Evolutionary conservation across 2,797 vertebrate species (phyloP).

Genomic region (Diplodus sargus): DNA sequence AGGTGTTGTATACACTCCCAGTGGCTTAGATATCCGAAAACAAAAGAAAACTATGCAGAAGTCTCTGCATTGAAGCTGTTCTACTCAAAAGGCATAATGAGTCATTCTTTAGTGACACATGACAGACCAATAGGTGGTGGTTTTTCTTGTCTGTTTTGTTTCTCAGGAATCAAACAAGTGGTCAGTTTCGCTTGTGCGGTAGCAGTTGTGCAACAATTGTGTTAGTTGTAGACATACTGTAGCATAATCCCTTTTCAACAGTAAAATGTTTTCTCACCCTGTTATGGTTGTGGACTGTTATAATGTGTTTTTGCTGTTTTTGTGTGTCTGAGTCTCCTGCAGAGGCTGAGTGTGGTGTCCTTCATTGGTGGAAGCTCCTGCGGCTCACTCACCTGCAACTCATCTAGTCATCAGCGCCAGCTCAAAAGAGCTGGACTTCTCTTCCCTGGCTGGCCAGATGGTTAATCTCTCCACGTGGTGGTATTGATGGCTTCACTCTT

Average conservation of each 20-base stretch:
- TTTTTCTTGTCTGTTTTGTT: constrained; percentile 7
- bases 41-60: background rate
- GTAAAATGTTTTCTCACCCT: background rate
- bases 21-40: too few relatives aligned
- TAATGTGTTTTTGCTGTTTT: too few relatives aligned
- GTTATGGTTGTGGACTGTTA: too few relatives aligned
- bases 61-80: background rate
- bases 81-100: background rate
- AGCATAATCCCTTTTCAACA: rapidly evolving
- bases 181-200: background rate
- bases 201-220: background rate
- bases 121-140: background rate
- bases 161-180: background rate
- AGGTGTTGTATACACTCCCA: background rate
- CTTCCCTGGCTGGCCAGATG: too few relatives aligned
- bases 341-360: too few relatives aligned
- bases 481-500: too few relatives aligned
- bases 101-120: background rate
- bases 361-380: too few relatives aligned
- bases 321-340: too few relatives aligned
- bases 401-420: too few relatives aligned
- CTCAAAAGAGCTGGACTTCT: too few relatives aligned
- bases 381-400: too few relatives aligned
- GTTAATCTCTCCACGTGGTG: too few relatives aligned
- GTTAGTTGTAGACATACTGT: background rate